Base-by-base conservation (phyloP, 2,113 vertebrate genomes). In the Proteles cristata region DNA sequence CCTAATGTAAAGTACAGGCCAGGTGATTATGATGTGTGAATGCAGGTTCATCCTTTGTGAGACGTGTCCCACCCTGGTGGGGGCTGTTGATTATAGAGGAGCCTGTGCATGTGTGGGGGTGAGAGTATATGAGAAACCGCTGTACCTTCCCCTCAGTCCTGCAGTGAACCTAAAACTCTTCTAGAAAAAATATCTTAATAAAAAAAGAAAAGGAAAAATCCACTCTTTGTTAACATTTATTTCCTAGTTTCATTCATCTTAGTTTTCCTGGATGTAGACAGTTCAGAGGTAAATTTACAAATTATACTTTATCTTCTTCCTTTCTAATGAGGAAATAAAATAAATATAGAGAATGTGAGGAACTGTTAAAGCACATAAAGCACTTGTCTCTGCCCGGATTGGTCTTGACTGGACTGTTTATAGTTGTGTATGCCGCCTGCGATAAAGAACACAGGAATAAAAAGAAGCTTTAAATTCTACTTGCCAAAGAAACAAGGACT, bases 401-500 rank as follows among this genome's bases (percentile, higher is more conserved):
- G 31, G 16, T 88, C 73, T 35, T 1, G 58, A 96, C 66, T 35
- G 7, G 58, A 61, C 50, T 39, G 93, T 96, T 97, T 88, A 93
- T 69, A 50, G 69, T 6, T 35, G 45, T 50, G 7, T n/a, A 45
- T 11, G 48, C 39, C 63, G 63, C 50, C 50, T 71, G 55, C 89
- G 39, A 4, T 93, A 96, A 97, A 97, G 63, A 45, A 93, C 89
- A 48, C 55, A 17, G 23, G 33, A 71, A 77, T 94, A 66, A 95
- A 97, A 91, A 94, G 73, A 84, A 93, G 79, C 84, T 95, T 88
- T 95, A 95, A 96, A 96, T 96, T 93, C 86, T 76, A 19, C 63
- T 88, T 94, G 88, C 92, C 68, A 77, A 61, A 28, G 48, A 97
- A 95, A 89, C 31, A 92, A 94, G 93, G 63, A 76, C 7, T 68